Conservation (phyloP, 2,797 vertebrate species). For the Pseudochromis fuscus region DNA sequence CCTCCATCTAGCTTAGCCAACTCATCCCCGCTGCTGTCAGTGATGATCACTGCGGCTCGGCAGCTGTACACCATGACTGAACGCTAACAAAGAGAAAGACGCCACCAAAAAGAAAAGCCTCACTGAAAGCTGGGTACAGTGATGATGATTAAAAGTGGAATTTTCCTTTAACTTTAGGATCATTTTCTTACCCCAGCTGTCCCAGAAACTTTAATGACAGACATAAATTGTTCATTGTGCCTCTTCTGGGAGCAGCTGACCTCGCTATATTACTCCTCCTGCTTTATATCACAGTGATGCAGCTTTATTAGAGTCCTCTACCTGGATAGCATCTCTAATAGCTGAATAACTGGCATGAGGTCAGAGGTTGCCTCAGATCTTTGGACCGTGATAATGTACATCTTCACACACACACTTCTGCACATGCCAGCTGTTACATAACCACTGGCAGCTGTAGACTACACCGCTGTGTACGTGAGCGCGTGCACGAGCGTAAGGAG, state of each 20-base stretch:
- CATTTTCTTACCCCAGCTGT: neutral
- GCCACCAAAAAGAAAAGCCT: neutral
- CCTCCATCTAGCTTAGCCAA: neutral
- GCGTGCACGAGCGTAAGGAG: neutral
- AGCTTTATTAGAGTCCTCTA: conserved; percentile 25
- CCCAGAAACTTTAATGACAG: conserved; percentile 28
- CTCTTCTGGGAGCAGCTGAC: conserved; percentile 25
- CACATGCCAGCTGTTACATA: conserved; percentile 49
- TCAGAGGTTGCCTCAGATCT: conserved; percentile 26
- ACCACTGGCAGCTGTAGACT: conserved; percentile 36
- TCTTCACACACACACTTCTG: neutral
- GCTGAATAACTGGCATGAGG: conserved; percentile 39
- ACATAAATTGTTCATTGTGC: conserved; percentile 46
- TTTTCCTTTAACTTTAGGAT: conserved; percentile 13
- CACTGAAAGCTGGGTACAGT: neutral
- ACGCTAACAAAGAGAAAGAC: neutral
- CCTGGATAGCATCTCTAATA: conserved; percentile 16
- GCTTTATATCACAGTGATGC: conserved; percentile 26
- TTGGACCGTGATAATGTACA: conserved; percentile 14
- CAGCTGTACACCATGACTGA: conserved; percentile 11
- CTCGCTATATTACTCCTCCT: conserved; percentile 25
- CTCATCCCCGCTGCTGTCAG: neutral
- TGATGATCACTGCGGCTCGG: conserved; percentile 8
- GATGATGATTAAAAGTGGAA: neutral
- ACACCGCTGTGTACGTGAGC: neutral